phyloP scores from a whole-genome alignment of 2,888 invertebrate species.

The Erpobdella octoculata region DNA sequence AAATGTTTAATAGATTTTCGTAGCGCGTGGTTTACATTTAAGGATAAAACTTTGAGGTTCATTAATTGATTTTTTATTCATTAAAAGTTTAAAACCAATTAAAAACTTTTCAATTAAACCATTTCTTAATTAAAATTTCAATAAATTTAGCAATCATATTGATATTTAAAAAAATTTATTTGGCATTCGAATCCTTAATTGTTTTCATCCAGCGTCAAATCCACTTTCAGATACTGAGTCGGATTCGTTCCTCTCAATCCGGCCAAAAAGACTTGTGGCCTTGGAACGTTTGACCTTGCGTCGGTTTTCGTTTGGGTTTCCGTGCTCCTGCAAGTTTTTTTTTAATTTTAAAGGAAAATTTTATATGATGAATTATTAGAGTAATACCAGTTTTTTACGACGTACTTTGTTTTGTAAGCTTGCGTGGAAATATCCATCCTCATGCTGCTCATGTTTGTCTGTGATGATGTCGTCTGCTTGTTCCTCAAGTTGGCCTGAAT shows the following conservation, averaged over 20 bases:
- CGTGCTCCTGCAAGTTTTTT: slow-evolving; percentile 42
- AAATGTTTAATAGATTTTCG: too few relatives aligned
- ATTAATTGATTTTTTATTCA: too few relatives aligned
- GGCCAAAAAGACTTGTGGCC: slow-evolving; percentile 49
- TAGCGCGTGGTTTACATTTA: too few relatives aligned
- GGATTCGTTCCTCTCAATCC: slow-evolving; percentile 49
- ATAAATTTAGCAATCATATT: not conserved
- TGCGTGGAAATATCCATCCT: slow-evolving; percentile 17
- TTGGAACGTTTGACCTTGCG: slow-evolving; percentile 49
- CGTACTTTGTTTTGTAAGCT: slow-evolving; percentile 7
- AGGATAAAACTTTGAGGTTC: too few relatives aligned
- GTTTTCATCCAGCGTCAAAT: slow-evolving; percentile 50
- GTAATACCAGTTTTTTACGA: not conserved
- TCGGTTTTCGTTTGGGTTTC: slow-evolving; percentile 50
- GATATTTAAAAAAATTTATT: not conserved
- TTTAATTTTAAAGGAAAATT: not conserved
- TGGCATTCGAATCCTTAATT: slow-evolving; percentile 34
- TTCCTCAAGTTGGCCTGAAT: slow-evolving; percentile 63
- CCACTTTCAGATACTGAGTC: slow-evolving; percentile 49
- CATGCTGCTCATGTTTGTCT: slow-evolving; percentile 23
- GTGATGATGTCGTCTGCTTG: slow-evolving; percentile 17
- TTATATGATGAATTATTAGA: not conserved
- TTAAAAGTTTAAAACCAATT: too few relatives aligned
- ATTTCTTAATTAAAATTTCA: not conserved
- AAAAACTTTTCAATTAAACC: too few relatives aligned